A percentile compares a stretch with the other conserved stretches of the same genome.
These are phyloP conservation scores for Cladorhizidae sp. DNA, from an alignment of 37 sponge, comb jelly and placozoan species.

Conservation along the genomic window DNA sequence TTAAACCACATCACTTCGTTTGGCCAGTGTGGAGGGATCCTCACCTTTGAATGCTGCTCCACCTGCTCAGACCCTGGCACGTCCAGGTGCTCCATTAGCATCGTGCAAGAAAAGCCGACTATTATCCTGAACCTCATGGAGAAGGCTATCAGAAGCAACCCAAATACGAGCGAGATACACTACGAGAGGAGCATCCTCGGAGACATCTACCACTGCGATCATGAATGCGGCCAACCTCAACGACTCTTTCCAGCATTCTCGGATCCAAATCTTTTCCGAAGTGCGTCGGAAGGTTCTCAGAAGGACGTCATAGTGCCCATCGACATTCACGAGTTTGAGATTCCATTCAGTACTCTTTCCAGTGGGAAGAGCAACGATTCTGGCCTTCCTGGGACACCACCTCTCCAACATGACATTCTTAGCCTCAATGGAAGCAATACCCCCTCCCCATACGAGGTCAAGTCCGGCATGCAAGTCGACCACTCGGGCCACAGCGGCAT, in stretches of 20 bases:
- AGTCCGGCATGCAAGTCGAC: not conserved
- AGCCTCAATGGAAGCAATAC: constrained; percentile 24
- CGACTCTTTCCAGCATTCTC: constrained; percentile 44
- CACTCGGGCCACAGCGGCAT: not conserved
- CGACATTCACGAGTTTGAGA: constrained; percentile 14
- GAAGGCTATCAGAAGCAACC: constrained; percentile 59
- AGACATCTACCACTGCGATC: constrained; percentile 74
- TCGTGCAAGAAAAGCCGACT: constrained; percentile 59
- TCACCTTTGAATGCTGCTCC: constrained; percentile 68
- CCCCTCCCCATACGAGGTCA: constrained; percentile 34
- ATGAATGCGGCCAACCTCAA: constrained; percentile 43
- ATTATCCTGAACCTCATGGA: constrained; percentile 60
- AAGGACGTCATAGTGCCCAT: constrained; percentile 9
- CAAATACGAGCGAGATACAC: constrained; percentile 54
- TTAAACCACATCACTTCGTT: constrained; percentile 67
- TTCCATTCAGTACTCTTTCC: constrained; percentile 13
- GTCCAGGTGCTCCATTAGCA: constrained; percentile 38
- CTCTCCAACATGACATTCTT: constrained; percentile 18
- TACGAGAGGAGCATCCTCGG: constrained; percentile 75
- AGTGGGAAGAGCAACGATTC: constrained; percentile 54
- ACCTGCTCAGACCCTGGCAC: constrained; percentile 38
- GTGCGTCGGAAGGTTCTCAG: constrained; percentile 17
- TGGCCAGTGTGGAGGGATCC: constrained; percentile 72
- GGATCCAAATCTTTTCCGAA: constrained; percentile 40
- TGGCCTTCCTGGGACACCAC: constrained; percentile 60